phyloP scores from a whole-genome alignment of 2,113 vertebrate genomes.

The Fukomys damarensis region DNA sequence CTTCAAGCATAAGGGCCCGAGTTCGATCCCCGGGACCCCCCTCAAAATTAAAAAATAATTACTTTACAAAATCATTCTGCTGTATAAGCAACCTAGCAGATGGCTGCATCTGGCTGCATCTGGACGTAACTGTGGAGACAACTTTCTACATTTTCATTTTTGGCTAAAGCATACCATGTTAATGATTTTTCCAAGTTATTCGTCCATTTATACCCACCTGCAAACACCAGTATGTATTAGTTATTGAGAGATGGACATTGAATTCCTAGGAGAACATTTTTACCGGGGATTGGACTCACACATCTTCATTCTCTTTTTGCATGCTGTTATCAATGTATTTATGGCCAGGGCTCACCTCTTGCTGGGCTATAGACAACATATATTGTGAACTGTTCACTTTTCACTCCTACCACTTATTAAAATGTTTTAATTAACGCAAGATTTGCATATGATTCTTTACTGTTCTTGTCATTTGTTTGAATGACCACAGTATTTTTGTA shows the following conservation, averaged over 20 bases:
- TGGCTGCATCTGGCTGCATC: slow-evolving; percentile 62
- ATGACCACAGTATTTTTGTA: neutral
- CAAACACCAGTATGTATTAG: neutral
- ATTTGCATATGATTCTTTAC: neutral
- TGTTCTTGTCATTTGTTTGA: neutral
- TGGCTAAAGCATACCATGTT: neutral
- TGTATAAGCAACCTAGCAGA: slow-evolving; percentile 53
- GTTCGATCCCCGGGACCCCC: no score
- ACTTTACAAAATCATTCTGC: slow-evolving; percentile 38
- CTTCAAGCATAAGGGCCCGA: no score
- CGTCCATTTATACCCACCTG: slow-evolving; percentile 10
- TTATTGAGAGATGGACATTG: slow-evolving; percentile 8
- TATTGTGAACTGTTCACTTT: neutral
- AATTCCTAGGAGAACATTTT: neutral
- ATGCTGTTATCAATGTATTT: neutral
- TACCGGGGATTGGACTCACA: neutral
- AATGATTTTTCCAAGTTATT: neutral
- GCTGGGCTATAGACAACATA: no score
- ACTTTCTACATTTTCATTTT: slow-evolving; percentile 15
- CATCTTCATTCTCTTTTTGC: neutral
- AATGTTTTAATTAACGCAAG: neutral
- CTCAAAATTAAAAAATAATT: no score
- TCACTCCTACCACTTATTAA: neutral
- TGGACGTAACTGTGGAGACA: slow-evolving; percentile 13
- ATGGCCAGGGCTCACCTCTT: neutral